Conservation (phyloP, 2,113 vertebrate species). For the Erythrolamprus reginae region DNA sequence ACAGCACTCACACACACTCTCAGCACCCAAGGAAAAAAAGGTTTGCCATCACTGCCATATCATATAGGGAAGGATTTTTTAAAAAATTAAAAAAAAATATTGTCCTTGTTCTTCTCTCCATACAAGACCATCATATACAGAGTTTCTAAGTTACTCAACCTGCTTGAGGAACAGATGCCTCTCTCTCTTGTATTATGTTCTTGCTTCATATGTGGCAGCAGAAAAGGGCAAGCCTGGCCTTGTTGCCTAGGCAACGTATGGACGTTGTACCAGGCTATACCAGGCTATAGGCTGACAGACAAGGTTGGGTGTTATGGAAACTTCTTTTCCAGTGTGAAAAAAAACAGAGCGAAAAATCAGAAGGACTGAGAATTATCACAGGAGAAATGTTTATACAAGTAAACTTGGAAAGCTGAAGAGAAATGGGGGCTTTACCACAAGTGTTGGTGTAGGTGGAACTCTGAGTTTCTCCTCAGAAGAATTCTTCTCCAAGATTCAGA, state of each 20-base stretch:
- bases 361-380: too few relatives aligned
- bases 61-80: background rate
- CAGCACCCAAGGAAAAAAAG: too few relatives aligned
- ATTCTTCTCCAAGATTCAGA: background rate
- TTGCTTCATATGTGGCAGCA: background rate
- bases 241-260: background rate
- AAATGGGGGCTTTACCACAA: background rate
- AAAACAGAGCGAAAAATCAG: background rate
- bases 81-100: background rate
- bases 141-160: background rate
- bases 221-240: background rate
- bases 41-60: too few relatives aligned
- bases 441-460: background rate
- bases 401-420: background rate
- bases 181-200: background rate
- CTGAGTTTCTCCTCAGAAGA: background rate
- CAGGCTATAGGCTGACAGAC: background rate
- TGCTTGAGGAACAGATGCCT: background rate
- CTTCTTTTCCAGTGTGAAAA: background rate
- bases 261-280: background rate
- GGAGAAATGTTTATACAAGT: background rate
- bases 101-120: background rate
- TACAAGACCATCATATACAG: background rate
- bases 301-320: background rate
- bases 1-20: too few relatives aligned